Base-by-base conservation (phyloP, 2,113 vertebrate genomes). In the Grammomys surdaster region DNA sequence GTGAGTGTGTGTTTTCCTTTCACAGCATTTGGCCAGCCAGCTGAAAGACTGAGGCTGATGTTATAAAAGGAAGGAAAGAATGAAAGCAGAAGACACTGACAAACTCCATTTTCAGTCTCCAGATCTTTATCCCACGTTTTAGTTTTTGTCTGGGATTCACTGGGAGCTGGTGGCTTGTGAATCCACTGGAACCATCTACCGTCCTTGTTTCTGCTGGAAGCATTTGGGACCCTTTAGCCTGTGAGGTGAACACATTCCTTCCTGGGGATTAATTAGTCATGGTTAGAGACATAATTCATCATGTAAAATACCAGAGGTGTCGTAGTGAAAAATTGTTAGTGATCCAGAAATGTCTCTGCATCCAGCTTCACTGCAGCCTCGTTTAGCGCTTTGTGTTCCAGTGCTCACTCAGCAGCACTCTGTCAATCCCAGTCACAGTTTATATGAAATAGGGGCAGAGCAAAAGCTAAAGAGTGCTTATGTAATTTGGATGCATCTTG, bases 241-340 rank as follows among this genome's bases (percentile, higher is more conserved):
- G 43, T 80, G 91, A 89, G n/a, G 80, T 87, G 89, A 96, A 96
- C 94, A 94, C 63, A 94, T 94, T 84, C 77, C 48, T 96, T 96
- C 26, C 67, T 63, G 26, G 81, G 60, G 60, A 95, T 89, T 94
- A 95, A 97, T 96, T 92, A 82, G 65, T 97, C 92, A 92, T 78
- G 72, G 72, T 69, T 94, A 75, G 70, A 77, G 86, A 91, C 87
- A 36, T 80, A 93, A 94, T 97, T 95, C 87, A 94, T 97, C 95
- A 96, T 94, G 77, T 63, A 87, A 95, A 96, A 97, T 98, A 94
- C 67, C 94, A 96, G 90, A 20, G 89, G 91, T 97, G 94, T 96
- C 95, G 54, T 91, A 73, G 54, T 56, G 26, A 85, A 70, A 90
- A 96, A 51, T 94, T 91, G 77, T 92, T 87, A 81, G 91, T 97